Evolutionary conservation across 2,888 invertebrate species (phyloP), one percentile per base, ranked within the genome.

Genomic region (Mechanitis messenoides): DNA sequence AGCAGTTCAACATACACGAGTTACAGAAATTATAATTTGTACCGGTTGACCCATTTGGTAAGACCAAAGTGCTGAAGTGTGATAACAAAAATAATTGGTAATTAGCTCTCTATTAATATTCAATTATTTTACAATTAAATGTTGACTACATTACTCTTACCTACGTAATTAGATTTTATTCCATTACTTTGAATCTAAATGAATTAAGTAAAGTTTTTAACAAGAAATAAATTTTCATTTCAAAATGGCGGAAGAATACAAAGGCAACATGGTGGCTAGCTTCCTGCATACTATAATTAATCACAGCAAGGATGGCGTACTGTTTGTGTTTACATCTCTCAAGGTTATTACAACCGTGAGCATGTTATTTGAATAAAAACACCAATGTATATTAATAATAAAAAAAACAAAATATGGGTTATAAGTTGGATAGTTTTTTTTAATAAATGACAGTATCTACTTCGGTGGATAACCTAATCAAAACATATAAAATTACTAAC

Each of bases 11-110:
- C 0, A 55, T 53, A 56, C 59, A 64, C 69, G 59, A 65, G 69
- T 70, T 72, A 64, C 72, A 74, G 71, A 76, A 79, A 80, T 80
- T 82, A 77, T 79, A 83, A 80, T 81, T 83, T 74, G 82, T 83
- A 76, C 67, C 74, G 73, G 76, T 80, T 83, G 84, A 84, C 84
- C 84, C 76, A 82, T 76, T 79, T 82, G 75, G 71, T 71, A 65
- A 66, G 72, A 72, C 74, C 74, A 74, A 74, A 59, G 66, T 67
- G 67, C 63, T 46, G 55, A 57, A 62, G 67, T 63, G 62, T 64
- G 63, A 61, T 61, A 64, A 56, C 60, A 63, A 56, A 53, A 57
- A 59, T 65, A 58, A 66, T 66, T 61, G 68, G 62, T 64, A 59
- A 66, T 63, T 69, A 69, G 64, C 6, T 5, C 2, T 35, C 2